Base-by-base conservation (phyloP, 23 tunicate genomes). In the Trididemnum miniatum region DNA sequence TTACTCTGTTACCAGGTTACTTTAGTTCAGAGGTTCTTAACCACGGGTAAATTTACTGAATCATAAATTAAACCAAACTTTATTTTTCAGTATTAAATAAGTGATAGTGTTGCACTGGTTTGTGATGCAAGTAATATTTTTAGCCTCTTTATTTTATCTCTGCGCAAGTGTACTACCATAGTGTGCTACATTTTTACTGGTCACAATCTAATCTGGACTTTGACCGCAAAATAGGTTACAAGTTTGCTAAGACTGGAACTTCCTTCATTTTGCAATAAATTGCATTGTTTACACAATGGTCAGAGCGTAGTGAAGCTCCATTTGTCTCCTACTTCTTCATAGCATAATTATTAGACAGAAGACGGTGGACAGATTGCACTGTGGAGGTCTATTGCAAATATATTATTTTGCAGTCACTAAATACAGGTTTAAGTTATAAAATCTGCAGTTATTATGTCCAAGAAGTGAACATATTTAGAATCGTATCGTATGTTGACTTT, bases 401-500 rank as follows among this genome's bases (percentile, higher is more conserved):
- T 15, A 63, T 63, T 63, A 63, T 63, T 63, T 63, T 63, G 69
- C 25, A 63, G 69, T 63, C 28, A 15, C 7, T 63, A 63, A 63
- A 63, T 63, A 49, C 15, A 49, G 57, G 57, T 49, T 18, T 9
- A 63, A 63, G 69, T 63, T 63, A 63, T 15, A 63, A 4, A 63
- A 63, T 34, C 76, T 69, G 76, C 76, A 33, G 39, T 69, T 69
- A 34, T 29, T 30, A 69, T 69, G 76, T 69, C 76, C 12, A 69
- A 69, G 76, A 69, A 69, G 76, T 9, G 23, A 69, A 29, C 38
- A 7, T 33, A 69, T 69, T 33, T 69, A 69, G 38, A 69, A n/a
- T n/a, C n/a, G n/a, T n/a, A 69, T 69, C 76, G 5, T 69, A 69
- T 33, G 39, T 69, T 30, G 76, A 69, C 76, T 69, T 69, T 33